A percentile compares a stretch with the other conserved stretches of the same genome.
These are phyloP conservation scores for Microtus richardsoni DNA, from an alignment of 2,113 vertebrate genomes.

Conservation along the genomic window DNA sequence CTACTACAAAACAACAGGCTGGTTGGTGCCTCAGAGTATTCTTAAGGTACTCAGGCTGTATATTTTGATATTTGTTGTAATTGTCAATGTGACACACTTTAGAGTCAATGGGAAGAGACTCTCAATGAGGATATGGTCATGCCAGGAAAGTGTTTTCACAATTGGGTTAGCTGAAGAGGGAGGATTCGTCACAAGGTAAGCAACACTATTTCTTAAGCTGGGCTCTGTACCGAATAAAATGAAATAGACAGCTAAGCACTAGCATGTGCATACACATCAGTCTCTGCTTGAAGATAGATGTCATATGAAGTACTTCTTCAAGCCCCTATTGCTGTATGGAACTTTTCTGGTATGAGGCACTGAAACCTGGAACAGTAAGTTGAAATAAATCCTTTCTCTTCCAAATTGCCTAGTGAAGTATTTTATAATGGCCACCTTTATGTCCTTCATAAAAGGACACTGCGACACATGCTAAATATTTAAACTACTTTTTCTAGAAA, in stretches of 20 bases:
- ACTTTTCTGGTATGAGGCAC: too few species aligned
- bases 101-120: neutral
- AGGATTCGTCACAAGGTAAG: neutral
- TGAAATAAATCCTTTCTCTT: neutral
- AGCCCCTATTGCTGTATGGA: neutral
- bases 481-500: constrained; percentile 12
- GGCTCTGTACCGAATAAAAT: neutral
- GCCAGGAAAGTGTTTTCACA: too few species aligned
- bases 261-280: neutral
- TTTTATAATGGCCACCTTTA: neutral
- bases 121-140: neutral
- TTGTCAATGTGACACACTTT: neutral
- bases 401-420: neutral
- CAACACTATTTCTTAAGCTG: neutral
- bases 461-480: neutral
- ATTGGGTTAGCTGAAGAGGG: neutral
- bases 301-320: neutral
- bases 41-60: neutral
- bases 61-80: neutral
- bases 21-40: neutral
- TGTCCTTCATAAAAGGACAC: neutral
- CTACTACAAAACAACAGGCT: neutral
- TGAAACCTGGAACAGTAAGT: neutral
- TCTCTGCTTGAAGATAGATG: neutral
- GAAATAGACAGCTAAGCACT: neutral